phyloP scores from a whole-genome alignment of 1,140 invertebrate genomes.

The Anoplophora glabripennis region DNA sequence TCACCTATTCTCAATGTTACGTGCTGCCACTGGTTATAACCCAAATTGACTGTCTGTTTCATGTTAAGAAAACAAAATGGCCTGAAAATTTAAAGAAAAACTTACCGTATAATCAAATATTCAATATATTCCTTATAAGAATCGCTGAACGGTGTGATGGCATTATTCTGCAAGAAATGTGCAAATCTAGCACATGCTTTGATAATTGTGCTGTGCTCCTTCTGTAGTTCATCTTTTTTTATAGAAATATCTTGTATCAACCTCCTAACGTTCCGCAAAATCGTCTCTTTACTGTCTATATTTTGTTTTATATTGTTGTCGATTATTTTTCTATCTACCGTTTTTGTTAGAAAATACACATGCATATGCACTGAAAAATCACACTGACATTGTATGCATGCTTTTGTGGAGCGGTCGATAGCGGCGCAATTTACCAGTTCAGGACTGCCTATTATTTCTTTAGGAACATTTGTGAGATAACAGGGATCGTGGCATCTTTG shows the following conservation, averaged over 20 bases:
- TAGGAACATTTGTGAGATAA: slow-evolving; percentile 36
- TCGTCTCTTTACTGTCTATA: slow-evolving; percentile 28
- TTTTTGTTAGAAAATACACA: slow-evolving; percentile 37
- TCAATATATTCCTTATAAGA: slow-evolving; percentile 35
- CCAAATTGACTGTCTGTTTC: too few species aligned
- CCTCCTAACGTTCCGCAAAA: slow-evolving; percentile 20
- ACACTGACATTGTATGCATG: slow-evolving; percentile 35
- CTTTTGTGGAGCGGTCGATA: slow-evolving; percentile 28
- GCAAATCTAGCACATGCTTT: slow-evolving; percentile 35
- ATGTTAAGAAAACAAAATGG: too few species aligned
- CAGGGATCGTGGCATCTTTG: slow-evolving; percentile 43
- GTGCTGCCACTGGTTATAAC: too few species aligned
- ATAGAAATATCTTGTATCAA: slow-evolving; percentile 22
- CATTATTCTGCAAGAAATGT: slow-evolving; percentile 34
- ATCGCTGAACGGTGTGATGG: slow-evolving; percentile 38
- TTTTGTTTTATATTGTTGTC: slow-evolving; percentile 22
- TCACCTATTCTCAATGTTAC: too few species aligned
- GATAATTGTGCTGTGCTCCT: slow-evolving; percentile 31
- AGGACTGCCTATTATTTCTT: slow-evolving; percentile 35
- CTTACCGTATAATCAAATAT: slow-evolving; percentile 34
- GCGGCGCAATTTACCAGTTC: slow-evolving; percentile 37
- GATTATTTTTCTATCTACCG: slow-evolving; percentile 20
- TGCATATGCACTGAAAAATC: slow-evolving; percentile 36
- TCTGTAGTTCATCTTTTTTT: slow-evolving; percentile 23
- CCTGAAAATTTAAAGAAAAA: slow-evolving; percentile 7